Percentiles rank a stretch among this genome's conserved stretches.
These are phyloP conservation scores for Lasiurus borealis DNA, from an alignment of 2,113 vertebrate species.

Conservation along the genomic window DNA sequence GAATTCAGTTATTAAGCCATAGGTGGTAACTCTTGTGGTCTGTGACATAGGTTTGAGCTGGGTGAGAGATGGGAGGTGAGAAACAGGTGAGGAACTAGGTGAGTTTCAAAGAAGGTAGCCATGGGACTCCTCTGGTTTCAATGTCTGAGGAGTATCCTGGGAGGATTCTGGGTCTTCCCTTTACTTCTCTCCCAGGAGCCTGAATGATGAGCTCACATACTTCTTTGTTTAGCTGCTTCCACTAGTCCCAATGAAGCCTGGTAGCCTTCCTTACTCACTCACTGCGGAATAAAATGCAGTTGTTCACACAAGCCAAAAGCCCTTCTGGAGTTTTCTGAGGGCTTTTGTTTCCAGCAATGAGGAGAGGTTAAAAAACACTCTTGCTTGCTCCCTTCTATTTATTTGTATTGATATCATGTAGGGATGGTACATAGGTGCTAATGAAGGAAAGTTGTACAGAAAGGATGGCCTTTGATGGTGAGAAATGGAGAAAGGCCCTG, in stretches of 20 bases:
- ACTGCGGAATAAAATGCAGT: background rate
- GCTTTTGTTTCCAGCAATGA: background rate
- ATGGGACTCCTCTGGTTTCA: background rate
- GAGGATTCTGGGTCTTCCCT: background rate
- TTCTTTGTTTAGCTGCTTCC: background rate
- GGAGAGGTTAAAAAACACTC: background rate
- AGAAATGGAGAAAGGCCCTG: no score
- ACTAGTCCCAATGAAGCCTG: background rate
- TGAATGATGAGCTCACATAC: background rate
- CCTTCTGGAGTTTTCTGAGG: constrained; percentile 25
- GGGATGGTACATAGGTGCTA: background rate
- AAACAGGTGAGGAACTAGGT: background rate
- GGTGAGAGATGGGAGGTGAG: no score
- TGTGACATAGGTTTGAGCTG: background rate
- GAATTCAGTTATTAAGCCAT: background rate
- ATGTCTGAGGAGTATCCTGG: background rate
- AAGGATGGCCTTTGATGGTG: background rate
- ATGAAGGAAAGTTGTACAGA: background rate
- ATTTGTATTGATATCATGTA: background rate
- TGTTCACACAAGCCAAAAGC: background rate
- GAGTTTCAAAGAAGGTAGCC: background rate
- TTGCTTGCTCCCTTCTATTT: background rate
- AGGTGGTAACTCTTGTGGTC: background rate
- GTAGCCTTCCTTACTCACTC: background rate
- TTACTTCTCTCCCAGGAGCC: background rate